Percentiles rank a stretch among this genome's conserved stretches.
Evolutionary conservation across 2,113 vertebrate species (phyloP).

Genomic region (Paradoxurus hermaphroditus): DNA sequence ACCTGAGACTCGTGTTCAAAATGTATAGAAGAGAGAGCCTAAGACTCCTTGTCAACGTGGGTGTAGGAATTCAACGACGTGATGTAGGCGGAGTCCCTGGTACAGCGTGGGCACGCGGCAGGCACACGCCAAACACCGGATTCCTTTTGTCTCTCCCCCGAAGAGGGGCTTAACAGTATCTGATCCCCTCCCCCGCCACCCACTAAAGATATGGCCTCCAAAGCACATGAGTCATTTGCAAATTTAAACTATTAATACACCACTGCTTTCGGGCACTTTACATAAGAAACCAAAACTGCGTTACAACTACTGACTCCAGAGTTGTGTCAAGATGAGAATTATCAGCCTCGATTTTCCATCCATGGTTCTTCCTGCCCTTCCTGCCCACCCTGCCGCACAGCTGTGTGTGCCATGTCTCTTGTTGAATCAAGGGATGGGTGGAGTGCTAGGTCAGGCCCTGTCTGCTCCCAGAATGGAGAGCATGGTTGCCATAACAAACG

Average conservation of each 20-base stretch:
- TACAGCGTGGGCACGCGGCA: too few relatives aligned
- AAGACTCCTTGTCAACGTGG: background rate
- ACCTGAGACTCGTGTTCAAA: background rate
- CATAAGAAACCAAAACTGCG: background rate
- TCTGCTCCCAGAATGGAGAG: background rate
- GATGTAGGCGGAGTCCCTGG: background rate
- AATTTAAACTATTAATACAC: background rate
- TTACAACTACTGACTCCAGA: background rate
- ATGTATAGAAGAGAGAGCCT: background rate
- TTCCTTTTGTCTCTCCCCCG: background rate
- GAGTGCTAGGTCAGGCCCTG: background rate
- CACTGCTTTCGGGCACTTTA: background rate
- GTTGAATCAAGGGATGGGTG: fast-evolving
- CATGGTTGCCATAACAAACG: fast-evolving
- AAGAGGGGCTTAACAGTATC: background rate
- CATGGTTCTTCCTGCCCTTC: background rate
- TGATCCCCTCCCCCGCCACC: background rate
- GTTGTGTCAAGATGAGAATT: background rate
- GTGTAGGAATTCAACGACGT: background rate
- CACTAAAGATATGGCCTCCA: background rate
- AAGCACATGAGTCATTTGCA: background rate
- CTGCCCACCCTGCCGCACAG: fast-evolving
- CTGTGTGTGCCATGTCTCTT: background rate
- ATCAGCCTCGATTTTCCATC: background rate
- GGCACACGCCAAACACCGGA: fast-evolving